These are phyloP conservation scores for Oikopleura dioica DNA, from an alignment of 23 tunicate genomes.

Conservation along the genomic window DNA sequence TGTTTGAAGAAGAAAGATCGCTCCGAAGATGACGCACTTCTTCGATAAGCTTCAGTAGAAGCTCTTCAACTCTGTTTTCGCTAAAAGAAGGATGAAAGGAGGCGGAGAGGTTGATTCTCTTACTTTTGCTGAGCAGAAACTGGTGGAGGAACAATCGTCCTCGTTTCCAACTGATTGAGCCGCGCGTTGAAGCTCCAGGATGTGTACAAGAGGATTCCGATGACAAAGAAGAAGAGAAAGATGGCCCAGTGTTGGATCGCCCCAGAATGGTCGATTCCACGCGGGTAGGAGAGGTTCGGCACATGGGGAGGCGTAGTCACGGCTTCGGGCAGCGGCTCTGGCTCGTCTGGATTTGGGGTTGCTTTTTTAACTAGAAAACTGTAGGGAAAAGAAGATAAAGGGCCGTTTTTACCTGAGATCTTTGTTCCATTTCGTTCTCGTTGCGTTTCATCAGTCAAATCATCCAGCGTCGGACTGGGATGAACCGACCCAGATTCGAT, in stretches of 20 bases:
- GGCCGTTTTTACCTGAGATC: no score
- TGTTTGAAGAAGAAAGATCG: no score
- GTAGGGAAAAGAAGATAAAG: no score
- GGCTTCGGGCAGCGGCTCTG: no score
- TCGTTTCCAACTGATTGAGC: neutral
- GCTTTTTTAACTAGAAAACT: neutral
- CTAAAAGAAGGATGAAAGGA: no score
- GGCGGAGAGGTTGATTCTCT: no score
- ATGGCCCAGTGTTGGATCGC: neutral
- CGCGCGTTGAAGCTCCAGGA: neutral
- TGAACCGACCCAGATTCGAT: constrained; percentile 9
- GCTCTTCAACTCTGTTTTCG: no score
- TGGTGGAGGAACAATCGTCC: no score
- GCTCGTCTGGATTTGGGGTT: neutral
- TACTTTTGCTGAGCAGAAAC: no score
- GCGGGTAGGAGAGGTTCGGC: neutral
- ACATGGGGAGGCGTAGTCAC: neutral
- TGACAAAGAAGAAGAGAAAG: neutral
- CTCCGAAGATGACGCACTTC: no score
- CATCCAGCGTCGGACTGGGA: neutral
- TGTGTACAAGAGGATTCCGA: neutral
- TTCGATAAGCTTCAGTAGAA: no score
- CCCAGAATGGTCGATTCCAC: constrained; percentile 9
- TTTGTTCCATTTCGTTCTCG: neutral
- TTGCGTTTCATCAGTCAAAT: neutral